Evolutionary conservation across 2,113 vertebrate species (phyloP).

Genomic region (Marmota flaviventris): DNA sequence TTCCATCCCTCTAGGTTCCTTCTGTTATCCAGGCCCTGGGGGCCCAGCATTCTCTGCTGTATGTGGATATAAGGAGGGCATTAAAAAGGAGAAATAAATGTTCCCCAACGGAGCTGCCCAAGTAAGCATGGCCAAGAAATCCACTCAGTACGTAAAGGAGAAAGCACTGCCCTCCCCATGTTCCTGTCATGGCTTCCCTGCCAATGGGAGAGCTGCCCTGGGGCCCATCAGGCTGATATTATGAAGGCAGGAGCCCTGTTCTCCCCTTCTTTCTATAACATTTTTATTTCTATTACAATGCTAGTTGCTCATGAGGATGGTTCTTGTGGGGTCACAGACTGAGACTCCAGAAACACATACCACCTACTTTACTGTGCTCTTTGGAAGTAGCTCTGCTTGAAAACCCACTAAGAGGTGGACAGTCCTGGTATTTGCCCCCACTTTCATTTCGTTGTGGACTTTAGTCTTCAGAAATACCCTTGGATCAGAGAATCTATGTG

Average conservation of each 20-base stretch:
- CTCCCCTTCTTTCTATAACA: neutral
- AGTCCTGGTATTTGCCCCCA: neutral
- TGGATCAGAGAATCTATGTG: neutral
- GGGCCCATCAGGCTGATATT: too few relatives aligned
- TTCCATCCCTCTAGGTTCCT: neutral
- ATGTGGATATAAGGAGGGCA: neutral
- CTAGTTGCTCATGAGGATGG: neutral
- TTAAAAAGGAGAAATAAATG: neutral
- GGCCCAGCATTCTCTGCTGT: neutral
- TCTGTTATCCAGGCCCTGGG: neutral
- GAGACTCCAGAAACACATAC: neutral
- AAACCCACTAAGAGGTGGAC: neutral
- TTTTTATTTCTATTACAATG: neutral
- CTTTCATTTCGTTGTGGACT: neutral
- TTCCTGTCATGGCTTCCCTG: neutral
- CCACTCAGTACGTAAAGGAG: neutral
- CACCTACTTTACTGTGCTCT: neutral
- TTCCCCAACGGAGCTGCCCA: neutral
- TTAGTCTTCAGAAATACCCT: neutral
- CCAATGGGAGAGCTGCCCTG: neutral
- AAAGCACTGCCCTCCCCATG: neutral
- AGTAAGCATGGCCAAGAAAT: neutral
- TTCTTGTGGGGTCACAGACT: neutral
- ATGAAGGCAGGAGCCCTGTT: neutral
- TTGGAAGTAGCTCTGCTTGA: neutral